Conservation (phyloP, 2,113 vertebrate species). For the Tupaia chinensis region DNA sequence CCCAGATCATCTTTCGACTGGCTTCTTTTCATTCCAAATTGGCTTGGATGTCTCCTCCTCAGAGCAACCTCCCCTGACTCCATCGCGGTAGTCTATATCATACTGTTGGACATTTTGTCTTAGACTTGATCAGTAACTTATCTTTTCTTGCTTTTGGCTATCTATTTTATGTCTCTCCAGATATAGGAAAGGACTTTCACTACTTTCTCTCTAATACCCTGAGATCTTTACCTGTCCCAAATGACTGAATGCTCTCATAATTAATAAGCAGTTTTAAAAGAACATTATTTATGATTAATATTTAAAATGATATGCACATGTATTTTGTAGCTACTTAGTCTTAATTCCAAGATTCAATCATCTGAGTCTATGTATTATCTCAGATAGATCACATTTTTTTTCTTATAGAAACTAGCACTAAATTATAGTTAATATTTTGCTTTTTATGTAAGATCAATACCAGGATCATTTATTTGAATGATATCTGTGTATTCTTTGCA, state of each 20-base stretch:
- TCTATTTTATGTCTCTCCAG: neutral
- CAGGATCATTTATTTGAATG: neutral
- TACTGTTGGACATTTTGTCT: neutral
- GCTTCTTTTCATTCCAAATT: neutral
- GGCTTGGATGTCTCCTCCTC: neutral
- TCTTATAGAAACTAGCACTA: neutral
- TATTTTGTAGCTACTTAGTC: neutral
- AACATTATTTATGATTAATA: neutral
- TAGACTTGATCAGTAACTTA: neutral
- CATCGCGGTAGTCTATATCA: neutral
- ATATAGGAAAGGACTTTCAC: neutral
- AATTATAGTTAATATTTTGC: neutral
- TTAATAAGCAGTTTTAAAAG: neutral
- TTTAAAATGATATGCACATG: neutral
- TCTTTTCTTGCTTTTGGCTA: neutral
- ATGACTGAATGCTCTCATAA: neutral
- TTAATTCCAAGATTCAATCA: neutral
- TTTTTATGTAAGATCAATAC: neutral
- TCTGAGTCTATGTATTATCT: neutral
- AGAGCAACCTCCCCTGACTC: neutral
- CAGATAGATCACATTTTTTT: constrained; percentile 37
- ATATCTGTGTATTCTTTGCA: neutral
- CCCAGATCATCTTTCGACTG: neutral
- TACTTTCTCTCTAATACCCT: neutral
- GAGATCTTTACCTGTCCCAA: neutral